Base-by-base conservation (phyloP, 1,140 invertebrate species). In the Diorhabda sublineata region DNA sequence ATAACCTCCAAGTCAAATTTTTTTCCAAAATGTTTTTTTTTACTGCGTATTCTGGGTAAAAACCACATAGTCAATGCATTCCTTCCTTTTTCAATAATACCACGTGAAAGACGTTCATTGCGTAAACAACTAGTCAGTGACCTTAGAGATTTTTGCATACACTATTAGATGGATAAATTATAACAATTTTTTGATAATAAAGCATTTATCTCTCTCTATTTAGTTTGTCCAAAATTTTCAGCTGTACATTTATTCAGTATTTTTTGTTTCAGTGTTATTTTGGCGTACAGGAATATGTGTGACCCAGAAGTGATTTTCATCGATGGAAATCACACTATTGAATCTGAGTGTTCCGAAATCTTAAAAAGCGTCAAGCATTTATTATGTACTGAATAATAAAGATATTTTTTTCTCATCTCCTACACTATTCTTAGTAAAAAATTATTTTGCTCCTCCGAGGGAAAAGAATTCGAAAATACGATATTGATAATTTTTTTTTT, bases 181-280 rank as follows among this genome's bases (percentile, higher is more conserved):
- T 52, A 52, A 52, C 47, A 52, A 52, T 52, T 9, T 52, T 6
- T 52, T 52, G 2, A 52, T 2, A 9, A 6, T 5, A 52, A 5
- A 52, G 45, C 8, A 52, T 5, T 6, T 52, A 6, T 6, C 45
- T 52, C 45, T 52, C 45, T 52, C 11, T 8, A 59, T 59, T 11
- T 11, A 11, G 11, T 8, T 8, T 59, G 9, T 8, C 5, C 5
- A 60, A 7, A 60, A 6, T 26, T 60, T 60, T 52, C 6, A 8
- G n/a, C n/a, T 8, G 2, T 52, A 59, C 0, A 26, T 59, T 59
- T 59, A 59, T 59, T 11, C 26, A 26, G 5, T 59, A 41, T 61
- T 61, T 61, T 41, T 41, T 61, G n/a, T 68, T 68, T 56, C 61
- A 68, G 67, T 68, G 61, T 68, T 57, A 26, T 68, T 42, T 7